Evolutionary conservation across 2,113 vertebrate species (phyloP), one percentile per base, ranked within the genome.

Genomic region (Smithornis capensis): DNA sequence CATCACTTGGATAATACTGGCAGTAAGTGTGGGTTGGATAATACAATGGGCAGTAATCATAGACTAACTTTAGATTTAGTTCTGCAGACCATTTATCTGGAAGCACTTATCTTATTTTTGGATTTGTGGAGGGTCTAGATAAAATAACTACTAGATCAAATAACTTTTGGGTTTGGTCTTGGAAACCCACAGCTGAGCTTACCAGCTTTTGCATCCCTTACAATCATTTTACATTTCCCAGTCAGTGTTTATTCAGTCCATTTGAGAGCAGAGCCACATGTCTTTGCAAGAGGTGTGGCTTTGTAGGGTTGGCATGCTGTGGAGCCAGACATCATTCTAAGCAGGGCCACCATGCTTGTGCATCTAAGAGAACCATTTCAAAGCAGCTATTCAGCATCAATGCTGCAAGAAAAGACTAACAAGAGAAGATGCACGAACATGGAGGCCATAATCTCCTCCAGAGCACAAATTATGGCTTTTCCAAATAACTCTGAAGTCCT

Each of bases 61-160:
- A 91, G 79, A 83, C 16, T 42, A 94, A 62, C 14, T 19, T 37
- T 59, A 29, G 42, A 8, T 93, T 89, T 44, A 63, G 7, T 70
- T 90, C 42, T 86, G 31, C 29, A 62, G 31, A 71, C 28, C 19
- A 40, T 68, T 82, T 52, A 47, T 81, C 77, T 89, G 62, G 56
- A 84, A 74, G 4, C 55, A 80, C 38, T 92, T 71, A 55, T 18
- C 45, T 55, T 71, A 80, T 77, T 95, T 81, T 70, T 90, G 56
- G 29, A 89, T 92, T 93, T 94, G 76, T 70, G 79, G 45, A 90
- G 12, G 33, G n/a, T 11, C 75, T 91, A 53, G 67, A 60, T 80
- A 77, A 94, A 96, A 67, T 55, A 90, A 88, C 12, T 64, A 21
- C 67, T 65, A 35, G 22, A 65, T 69, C 37, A 86, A 73, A 40